phyloP scores from a whole-genome alignment of 2,888 invertebrate genomes.

The Tuberolachnus salignus region DNA sequence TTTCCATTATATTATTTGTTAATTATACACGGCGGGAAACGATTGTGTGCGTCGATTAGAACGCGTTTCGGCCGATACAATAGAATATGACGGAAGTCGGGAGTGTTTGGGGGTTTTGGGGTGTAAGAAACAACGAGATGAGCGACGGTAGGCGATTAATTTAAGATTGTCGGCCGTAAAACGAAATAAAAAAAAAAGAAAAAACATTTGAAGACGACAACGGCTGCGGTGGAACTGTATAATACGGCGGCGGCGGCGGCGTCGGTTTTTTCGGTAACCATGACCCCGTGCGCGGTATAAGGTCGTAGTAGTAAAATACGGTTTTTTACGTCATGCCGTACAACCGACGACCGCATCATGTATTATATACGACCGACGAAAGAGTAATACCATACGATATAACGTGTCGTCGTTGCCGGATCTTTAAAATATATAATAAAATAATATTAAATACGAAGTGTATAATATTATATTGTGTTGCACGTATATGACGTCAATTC shows the following conservation, averaged over 20 bases:
- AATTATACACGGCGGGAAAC: too few species aligned
- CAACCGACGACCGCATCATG: not conserved
- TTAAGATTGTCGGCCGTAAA: not conserved
- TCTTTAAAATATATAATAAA: not conserved
- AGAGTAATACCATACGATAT: constrained; percentile 19
- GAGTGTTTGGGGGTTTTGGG: too few species aligned
- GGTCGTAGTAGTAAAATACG: constrained; percentile 31
- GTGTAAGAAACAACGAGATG: too few species aligned
- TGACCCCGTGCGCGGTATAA: constrained; percentile 21
- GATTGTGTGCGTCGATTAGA: too few species aligned
- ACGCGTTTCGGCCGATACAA: too few species aligned
- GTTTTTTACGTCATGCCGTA: constrained; percentile 16
- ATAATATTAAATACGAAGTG: not conserved
- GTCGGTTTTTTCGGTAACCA: constrained; percentile 20
- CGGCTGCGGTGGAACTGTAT: too few species aligned
- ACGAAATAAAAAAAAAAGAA: too few species aligned
- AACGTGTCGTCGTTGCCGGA: constrained; percentile 3
- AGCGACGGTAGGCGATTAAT: too few species aligned
- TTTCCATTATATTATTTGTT: too few species aligned
- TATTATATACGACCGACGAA: not conserved
- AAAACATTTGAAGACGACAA: too few species aligned
- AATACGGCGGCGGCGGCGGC: not conserved
- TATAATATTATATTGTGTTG: not conserved
- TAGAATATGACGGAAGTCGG: too few species aligned
- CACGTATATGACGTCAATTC: constrained; percentile 35